Percentiles rank a stretch among this genome's conserved stretches.
These are phyloP conservation scores for Liopterus haemorrhoidalis DNA, from an alignment of 2,888 invertebrate genomes.

Conservation along the genomic window DNA sequence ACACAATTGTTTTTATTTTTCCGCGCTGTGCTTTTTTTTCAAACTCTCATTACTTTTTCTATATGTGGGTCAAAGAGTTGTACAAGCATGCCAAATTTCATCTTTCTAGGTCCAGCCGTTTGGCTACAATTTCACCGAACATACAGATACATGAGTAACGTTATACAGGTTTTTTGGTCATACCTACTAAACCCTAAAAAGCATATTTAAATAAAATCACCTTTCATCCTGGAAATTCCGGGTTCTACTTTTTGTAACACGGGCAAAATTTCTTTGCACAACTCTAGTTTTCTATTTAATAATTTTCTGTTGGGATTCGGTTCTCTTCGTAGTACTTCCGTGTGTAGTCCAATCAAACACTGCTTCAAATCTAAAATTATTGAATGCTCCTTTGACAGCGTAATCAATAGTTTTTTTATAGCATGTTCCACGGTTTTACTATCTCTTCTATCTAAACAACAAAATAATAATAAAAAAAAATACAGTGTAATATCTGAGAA, in stretches of 20 bases:
- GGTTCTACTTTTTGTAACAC: conserved; percentile 64
- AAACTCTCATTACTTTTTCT: too few relatives aligned
- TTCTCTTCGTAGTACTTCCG: conserved; percentile 33
- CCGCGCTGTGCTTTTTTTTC: too few relatives aligned
- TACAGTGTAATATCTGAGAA: too few relatives aligned
- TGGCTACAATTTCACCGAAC: too few relatives aligned
- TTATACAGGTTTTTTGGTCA: background rate
- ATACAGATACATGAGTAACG: too few relatives aligned
- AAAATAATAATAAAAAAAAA: conserved; percentile 16
- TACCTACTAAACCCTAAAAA: background rate
- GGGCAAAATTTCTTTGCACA: conserved; percentile 60
- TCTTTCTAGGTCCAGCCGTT: too few relatives aligned
- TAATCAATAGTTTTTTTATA: conserved; percentile 48
- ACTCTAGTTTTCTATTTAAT: conserved; percentile 57
- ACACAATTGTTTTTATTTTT: too few relatives aligned
- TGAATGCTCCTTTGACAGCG: conserved; percentile 62
- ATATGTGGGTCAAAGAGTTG: too few relatives aligned
- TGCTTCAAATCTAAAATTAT: conserved; percentile 65
- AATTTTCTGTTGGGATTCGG: conserved; percentile 46
- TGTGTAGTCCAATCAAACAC: conserved; percentile 54
- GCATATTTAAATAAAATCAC: conserved; percentile 42
- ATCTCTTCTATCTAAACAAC: conserved; percentile 47
- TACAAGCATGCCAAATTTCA: too few relatives aligned
- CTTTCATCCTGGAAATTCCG: conserved; percentile 63
- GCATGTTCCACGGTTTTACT: conserved; percentile 45